A percentile compares a stretch with the other conserved stretches of the same genome.
Evolutionary conservation across 2,113 vertebrate species (phyloP).

Genomic region (Lichenostomus cassidix): DNA sequence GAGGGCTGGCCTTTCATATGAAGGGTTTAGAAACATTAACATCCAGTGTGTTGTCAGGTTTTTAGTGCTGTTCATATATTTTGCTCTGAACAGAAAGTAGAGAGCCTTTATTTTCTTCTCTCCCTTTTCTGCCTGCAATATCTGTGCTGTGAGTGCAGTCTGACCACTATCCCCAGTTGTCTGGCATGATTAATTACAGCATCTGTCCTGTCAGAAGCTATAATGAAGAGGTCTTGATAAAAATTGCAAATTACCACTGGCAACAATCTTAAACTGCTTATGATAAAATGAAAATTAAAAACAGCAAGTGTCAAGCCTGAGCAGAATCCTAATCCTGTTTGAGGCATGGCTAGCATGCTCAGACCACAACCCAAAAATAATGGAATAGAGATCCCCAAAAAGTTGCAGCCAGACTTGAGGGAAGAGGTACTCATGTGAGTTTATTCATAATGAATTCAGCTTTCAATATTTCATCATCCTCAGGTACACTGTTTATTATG

Average conservation of each 20-base stretch:
- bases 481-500: constrained; percentile 84
- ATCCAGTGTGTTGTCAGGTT: not conserved
- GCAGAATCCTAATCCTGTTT: constrained; percentile 88
- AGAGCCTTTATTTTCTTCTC: constrained; percentile 41
- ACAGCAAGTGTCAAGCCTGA: constrained; percentile 91
- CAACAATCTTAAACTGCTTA: constrained; percentile 98
- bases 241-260: constrained; percentile 98
- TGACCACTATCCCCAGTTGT: constrained; percentile 89
- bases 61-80: not conserved
- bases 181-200: constrained; percentile 97
- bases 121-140: constrained; percentile 20
- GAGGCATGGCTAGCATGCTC: constrained; percentile 72
- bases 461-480: constrained; percentile 87
- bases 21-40: not conserved
- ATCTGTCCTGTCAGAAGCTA: constrained; percentile 98
- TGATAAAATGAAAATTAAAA: constrained; percentile 99
- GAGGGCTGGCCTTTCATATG: not conserved
- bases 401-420: constrained; percentile 82
- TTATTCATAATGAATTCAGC: constrained; percentile 88
- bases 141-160: constrained; percentile 73
- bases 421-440: constrained; percentile 80
- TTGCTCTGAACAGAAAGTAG: constrained; percentile 59
- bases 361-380: constrained; percentile 64
- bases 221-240: constrained; percentile 96
- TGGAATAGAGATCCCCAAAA: constrained; percentile 78